phyloP scores from a whole-genome alignment of 2,888 invertebrate species.

The Calephelis perditalis region DNA sequence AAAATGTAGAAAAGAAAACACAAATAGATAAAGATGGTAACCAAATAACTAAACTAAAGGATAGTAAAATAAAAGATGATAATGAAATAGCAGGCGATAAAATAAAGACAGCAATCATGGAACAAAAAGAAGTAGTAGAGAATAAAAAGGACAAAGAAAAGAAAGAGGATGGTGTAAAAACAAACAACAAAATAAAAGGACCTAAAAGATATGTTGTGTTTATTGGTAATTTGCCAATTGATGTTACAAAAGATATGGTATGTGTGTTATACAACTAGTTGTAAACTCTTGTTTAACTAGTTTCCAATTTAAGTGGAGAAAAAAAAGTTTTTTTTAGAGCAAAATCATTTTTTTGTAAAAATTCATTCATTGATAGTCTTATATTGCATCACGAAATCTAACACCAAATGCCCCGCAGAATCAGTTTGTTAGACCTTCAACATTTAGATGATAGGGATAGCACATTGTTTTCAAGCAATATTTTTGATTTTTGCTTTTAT shows the following conservation, averaged over 20 bases:
- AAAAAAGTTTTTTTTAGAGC: too few relatives aligned
- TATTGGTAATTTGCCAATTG: slow-evolving; percentile 60
- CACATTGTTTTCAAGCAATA: too few relatives aligned
- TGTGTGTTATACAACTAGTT: slow-evolving; percentile 11
- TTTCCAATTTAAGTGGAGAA: too few relatives aligned
- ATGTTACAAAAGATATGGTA: slow-evolving; percentile 55
- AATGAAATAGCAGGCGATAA: slow-evolving; percentile 19
- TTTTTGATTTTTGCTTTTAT: not conserved
- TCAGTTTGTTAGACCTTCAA: too few relatives aligned
- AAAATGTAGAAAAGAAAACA: slow-evolving; percentile 25
- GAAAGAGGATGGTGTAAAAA: slow-evolving; percentile 21
- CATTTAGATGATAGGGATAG: too few relatives aligned
- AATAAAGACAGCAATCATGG: slow-evolving; percentile 22
- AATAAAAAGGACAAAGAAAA: slow-evolving; percentile 18
- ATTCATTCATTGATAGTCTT: too few relatives aligned
- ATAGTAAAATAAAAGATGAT: slow-evolving; percentile 20
- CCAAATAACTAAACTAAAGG: not conserved
- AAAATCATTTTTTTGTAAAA: too few relatives aligned
- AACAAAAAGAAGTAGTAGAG: slow-evolving; percentile 26
- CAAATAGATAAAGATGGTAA: slow-evolving; percentile 20
- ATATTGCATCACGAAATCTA: too few relatives aligned
- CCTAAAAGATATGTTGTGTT: slow-evolving; percentile 71
- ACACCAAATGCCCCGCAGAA: too few relatives aligned
- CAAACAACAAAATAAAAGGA: slow-evolving; percentile 43
- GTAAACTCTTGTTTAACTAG: too few relatives aligned